Evolutionary conservation across 1,140 invertebrate species (phyloP), one percentile per base, ranked within the genome.

Genomic region (Heliconius melpomene): DNA sequence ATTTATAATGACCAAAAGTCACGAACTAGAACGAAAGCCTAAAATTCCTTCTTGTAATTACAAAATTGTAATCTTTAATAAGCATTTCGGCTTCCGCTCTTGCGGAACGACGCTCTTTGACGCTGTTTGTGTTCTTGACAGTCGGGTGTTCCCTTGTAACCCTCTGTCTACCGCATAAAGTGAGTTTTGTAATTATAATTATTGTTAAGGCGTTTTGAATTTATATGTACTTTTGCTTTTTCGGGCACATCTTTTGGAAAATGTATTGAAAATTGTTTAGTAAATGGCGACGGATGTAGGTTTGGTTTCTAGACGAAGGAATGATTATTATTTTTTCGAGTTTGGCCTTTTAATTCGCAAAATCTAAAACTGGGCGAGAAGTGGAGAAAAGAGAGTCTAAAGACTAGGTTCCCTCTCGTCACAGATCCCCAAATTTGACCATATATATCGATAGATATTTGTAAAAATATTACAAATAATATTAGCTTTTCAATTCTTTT

Each of bases 41-140:
- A 23, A 9, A 11, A 60, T 9, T 3, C 26, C 13, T 26, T 26
- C 23, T 23, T 66, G 23, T 26, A 66, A 66, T 66, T 66, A 66
- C 60, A 29, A 66, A 26, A 26, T 26, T 66, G n/a, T 57, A 66
- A 66, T 66, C 60, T 66, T 66, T 66, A 66, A 29, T 16, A 66
- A 26, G 11, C 23, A 66, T 66, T 66, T 66, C 3, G 60, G 60
- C 29, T 66, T 26, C 13, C 60, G 8, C 23, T 66, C 60, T 66
- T 13, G 60, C 60, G 23, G 23, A 66, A 26, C 9, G 20, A 29
- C 60, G n/a, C 60, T 66, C 60, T 29, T 66, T 66, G 60, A 29
- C 60, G 23, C 23, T 26, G 23, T 66, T 66, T 66, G 23, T 66
- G 60, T 16, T 66, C 60, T 66, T 66, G 60, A 66, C 60, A 66